Evolutionary conservation across 2,888 invertebrate species (phyloP).

Genomic region (Saturnia japonica): DNA sequence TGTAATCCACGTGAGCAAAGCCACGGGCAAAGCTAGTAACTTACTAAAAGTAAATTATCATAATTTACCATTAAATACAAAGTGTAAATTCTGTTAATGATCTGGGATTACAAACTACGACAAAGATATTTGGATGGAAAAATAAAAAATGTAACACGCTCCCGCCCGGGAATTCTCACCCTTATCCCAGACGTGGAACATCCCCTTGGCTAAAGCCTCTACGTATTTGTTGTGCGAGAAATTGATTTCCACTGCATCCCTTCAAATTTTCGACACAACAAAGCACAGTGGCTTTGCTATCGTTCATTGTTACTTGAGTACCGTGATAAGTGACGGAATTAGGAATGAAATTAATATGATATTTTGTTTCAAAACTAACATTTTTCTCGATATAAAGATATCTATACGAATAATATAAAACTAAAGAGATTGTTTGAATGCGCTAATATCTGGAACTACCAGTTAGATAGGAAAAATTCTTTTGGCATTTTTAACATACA

Average conservation of each 20-base stretch:
- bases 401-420: too few species aligned
- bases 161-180: slow-evolving; percentile 42
- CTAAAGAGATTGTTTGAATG: too few species aligned
- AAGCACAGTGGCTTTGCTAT: slow-evolving; percentile 31
- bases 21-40: too few species aligned
- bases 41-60: not conserved
- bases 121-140: not conserved
- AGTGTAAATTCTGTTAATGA: not conserved
- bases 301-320: slow-evolving; percentile 35
- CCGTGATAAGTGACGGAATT: slow-evolving; percentile 13
- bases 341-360: not conserved
- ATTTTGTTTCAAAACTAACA: not conserved
- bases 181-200: slow-evolving; percentile 36
- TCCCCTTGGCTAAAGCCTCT: slow-evolving; percentile 48
- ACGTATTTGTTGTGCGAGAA: slow-evolving; percentile 51
- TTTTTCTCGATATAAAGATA: not conserved
- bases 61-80: too few species aligned
- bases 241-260: slow-evolving; percentile 65
- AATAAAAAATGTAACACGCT: slow-evolving; percentile 26
- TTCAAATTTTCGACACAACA: slow-evolving; percentile 33
- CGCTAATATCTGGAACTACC: too few species aligned
- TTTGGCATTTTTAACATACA: too few species aligned
- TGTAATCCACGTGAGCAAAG: too few species aligned
- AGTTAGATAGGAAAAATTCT: too few species aligned
- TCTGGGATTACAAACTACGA: not conserved